Percentiles rank a stretch among this genome's conserved stretches.
Evolutionary conservation across 2,888 invertebrate genomes (phyloP).

Genomic region (Drosophila monieri): DNA sequence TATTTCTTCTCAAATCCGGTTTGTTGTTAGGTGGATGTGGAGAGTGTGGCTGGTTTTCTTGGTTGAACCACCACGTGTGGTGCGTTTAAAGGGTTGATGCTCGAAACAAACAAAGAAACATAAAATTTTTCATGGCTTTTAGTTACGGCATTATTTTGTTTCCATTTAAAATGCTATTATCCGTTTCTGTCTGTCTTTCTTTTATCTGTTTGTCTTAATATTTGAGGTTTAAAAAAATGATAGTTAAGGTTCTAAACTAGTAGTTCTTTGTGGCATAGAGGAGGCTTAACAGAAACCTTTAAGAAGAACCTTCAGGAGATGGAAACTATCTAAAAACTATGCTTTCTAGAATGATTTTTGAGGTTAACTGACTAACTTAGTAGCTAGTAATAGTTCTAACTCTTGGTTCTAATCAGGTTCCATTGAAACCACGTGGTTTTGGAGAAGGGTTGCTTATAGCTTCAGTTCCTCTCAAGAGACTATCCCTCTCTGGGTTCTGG

Average conservation of each 20-base stretch:
- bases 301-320: too few species aligned
- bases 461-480: background rate
- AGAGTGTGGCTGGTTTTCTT: slow-evolving; percentile 12
- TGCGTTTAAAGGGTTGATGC: slow-evolving; percentile 25
- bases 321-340: too few species aligned
- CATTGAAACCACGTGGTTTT: background rate
- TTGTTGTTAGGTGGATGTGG: slow-evolving; percentile 10
- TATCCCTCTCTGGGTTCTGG: background rate
- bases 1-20: slow-evolving; percentile 7
- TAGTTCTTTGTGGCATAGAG: too few species aligned
- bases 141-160: slow-evolving; percentile 5
- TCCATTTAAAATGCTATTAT: slow-evolving; percentile 7
- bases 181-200: background rate
- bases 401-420: background rate
- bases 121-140: slow-evolving; percentile 10
- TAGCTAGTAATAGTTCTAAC: too few species aligned
- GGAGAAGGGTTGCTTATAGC: background rate
- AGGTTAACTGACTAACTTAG: too few species aligned
- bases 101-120: slow-evolving; percentile 11
- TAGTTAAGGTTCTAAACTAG: too few species aligned
- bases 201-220: too few species aligned
- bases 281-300: too few species aligned
- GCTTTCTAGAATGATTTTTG: too few species aligned
- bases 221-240: too few species aligned
- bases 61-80: slow-evolving; percentile 17